Evolutionary conservation across 1,140 invertebrate genomes (phyloP).

Genomic region (Samia ricini): DNA sequence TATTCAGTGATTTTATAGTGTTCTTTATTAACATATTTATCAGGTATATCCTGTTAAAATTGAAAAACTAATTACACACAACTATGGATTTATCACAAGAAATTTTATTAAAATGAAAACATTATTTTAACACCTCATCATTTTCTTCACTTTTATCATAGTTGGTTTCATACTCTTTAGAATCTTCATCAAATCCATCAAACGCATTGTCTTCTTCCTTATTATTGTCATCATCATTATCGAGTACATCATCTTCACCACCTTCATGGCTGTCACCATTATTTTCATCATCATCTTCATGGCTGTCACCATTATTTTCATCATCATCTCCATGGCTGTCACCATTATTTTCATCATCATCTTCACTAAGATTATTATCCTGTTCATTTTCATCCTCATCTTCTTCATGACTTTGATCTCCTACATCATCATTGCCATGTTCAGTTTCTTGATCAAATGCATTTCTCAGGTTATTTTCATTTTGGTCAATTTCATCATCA

Average conservation of each 20-base stretch:
- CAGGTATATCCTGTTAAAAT: slow-evolving; percentile 1
- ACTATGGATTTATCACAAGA: not conserved
- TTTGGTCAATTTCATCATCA: slow-evolving; percentile 42
- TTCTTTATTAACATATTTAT: slow-evolving; percentile 24
- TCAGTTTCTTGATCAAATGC: slow-evolving; percentile 57
- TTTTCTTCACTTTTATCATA: not conserved
- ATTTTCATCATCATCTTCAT: slow-evolving; percentile 39
- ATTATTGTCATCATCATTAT: slow-evolving; percentile 42
- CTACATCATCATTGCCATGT: slow-evolving; percentile 38
- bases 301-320: slow-evolving; percentile 49
- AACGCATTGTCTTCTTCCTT: slow-evolving; percentile 39
- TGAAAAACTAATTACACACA: not conserved
- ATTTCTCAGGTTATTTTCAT: slow-evolving; percentile 48
- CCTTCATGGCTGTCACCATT: slow-evolving; percentile 41
- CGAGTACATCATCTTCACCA: slow-evolving; percentile 40
- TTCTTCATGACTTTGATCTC: slow-evolving; percentile 47
- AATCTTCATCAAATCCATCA: not conserved
- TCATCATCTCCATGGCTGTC: slow-evolving; percentile 35
- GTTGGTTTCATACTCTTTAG: not conserved
- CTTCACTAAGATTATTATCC: slow-evolving; percentile 36
- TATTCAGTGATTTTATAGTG: slow-evolving; percentile 40
- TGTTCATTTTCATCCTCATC: slow-evolving; percentile 43
- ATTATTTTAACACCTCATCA: not conserved
- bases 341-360: slow-evolving; percentile 49
- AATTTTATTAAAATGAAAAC: not conserved